Evolutionary conservation across 2,113 vertebrate species (phyloP), one percentile per base, ranked within the genome.

Genomic region (Labrus mixtus): DNA sequence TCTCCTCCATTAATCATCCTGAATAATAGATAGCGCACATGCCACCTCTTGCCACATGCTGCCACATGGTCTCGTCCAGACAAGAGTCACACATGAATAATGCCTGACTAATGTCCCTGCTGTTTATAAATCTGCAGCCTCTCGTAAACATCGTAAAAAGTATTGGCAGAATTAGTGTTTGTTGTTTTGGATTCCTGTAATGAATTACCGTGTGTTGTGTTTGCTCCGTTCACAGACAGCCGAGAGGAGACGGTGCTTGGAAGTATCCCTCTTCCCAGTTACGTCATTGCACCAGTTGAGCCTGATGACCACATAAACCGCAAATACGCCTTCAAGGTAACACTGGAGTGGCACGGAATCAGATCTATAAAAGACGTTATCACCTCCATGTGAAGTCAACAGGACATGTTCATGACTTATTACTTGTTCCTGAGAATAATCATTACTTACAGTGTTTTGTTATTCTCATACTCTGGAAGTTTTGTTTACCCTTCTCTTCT

Each of bases 321-420:
- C 84, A 99, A 98, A 88, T 98, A 97, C 69, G 96, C 97, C 73
- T 99, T 99, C 88, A 99, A 99, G 98, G 98, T 99, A 91, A 90
- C 80, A 70, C 36, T 29, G 55, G 39, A n/a, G 54, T 73, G 63
- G 10, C 48, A 63, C 7, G 23, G 55, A 70, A 59, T 50, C n/a
- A 29, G 10, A 61, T n/a, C 43, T 17, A 59, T 54, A 37, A 22
- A 43, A 50, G 10, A 23, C 7, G 55, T 50, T 57, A 6, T 76
- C 5, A 29, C 33, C 36, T 66, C 15, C 6, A 46, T 59, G 61
- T 64, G 59, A n/a, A 45, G 7, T 9, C 56, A 68, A 17, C 8
- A 51, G 39, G 17, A 43, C 7, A 39, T 17, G 16, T 48, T 15
- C 45, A 15, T 46, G 4, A 46, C 12, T 5, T 15, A 46, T 1